These are phyloP conservation scores for Littorina saxatilis DNA, from an alignment of 1,140 invertebrate species.

Conservation along the genomic window DNA sequence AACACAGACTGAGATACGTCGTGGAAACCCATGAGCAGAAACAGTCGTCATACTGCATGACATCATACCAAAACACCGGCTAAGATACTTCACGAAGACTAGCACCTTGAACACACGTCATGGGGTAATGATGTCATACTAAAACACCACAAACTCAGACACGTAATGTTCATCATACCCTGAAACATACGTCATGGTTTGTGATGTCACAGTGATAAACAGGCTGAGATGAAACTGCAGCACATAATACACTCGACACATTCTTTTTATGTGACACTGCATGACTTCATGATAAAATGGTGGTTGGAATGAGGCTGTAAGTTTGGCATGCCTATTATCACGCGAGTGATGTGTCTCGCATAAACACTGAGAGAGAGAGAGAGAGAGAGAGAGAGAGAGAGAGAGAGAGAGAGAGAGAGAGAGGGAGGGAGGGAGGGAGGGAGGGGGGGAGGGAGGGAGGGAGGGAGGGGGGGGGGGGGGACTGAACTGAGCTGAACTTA, in stretches of 20 bases:
- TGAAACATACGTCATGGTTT: neutral
- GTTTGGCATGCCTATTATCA: no score
- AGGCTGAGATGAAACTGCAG: neutral
- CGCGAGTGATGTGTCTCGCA: conserved; percentile 65
- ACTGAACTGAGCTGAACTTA: no score
- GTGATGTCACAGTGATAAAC: neutral
- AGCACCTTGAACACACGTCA: neutral
- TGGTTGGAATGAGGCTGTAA: neutral
- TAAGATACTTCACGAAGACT: no score
- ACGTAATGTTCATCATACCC: conserved; percentile 71
- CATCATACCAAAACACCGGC: no score
- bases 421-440: neutral
- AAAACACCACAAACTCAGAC: conserved; percentile 52
- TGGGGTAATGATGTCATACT: no score
- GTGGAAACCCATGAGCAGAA: neutral
- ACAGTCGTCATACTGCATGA: no score
- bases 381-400: conserved; percentile 13
- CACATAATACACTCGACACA: neutral
- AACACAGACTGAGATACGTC: neutral
- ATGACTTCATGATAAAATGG: neutral
- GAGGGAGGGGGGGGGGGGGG: no score
- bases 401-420: conserved; percentile 16
- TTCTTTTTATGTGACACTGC: neutral
- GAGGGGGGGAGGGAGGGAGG: no score
- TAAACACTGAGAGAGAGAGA: conserved; percentile 68